A percentile compares a stretch with the other conserved stretches of the same genome.
phyloP scores from a whole-genome alignment of 2,113 vertebrate species.

The Rhabdomys dilectus region DNA sequence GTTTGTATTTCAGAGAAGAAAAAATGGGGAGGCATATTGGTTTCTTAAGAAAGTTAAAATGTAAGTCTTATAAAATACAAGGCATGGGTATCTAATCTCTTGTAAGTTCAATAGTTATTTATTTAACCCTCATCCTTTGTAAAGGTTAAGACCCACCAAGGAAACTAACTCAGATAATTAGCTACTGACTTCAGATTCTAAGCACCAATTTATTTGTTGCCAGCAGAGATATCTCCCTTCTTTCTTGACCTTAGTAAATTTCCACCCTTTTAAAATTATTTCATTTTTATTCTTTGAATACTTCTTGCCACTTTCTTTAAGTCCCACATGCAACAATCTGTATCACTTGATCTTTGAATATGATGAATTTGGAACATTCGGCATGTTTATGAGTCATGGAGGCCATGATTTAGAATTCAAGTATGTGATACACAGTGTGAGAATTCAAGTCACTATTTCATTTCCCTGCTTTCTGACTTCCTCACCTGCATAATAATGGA shows the following conservation, averaged over 20 bases:
- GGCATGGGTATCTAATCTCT: neutral
- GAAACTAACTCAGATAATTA: neutral
- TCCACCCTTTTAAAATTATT: neutral
- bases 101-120: neutral
- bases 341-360: neutral
- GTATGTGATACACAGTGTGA: neutral
- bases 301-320: neutral
- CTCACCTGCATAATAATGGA: neutral
- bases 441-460: neutral
- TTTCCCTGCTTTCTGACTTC: neutral
- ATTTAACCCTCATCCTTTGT: neutral
- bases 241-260: neutral
- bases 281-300: neutral
- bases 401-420: neutral
- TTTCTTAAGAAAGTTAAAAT: neutral
- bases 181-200: slow-evolving; percentile 30
- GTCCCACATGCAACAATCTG: neutral
- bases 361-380: neutral
- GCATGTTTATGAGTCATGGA: neutral
- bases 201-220: neutral
- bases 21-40: neutral
- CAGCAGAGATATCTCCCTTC: neutral
- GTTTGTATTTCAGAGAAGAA: neutral
- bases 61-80: neutral
- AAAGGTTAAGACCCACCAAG: neutral